Conservation (phyloP, 2,113 vertebrate species). For the Myodes glareolus region DNA sequence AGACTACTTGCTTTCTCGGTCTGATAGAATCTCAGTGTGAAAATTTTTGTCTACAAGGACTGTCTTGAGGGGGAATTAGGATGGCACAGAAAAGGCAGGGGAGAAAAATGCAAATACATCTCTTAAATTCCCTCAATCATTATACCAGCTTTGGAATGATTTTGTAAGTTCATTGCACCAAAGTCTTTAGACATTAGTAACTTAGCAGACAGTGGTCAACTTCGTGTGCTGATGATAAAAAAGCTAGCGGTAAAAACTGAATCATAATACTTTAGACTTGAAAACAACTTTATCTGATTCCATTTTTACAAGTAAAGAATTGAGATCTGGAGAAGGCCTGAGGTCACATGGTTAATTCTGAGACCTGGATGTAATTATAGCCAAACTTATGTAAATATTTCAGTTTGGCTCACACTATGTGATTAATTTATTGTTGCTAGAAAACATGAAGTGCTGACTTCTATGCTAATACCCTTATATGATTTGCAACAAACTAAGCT, state of each 20-base stretch:
- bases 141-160: constrained; percentile 38
- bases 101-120: constrained; percentile 20
- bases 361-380: constrained; percentile 47
- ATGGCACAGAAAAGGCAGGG: not conserved
- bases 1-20: constrained; percentile 47
- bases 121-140: constrained; percentile 17
- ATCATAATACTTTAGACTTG: constrained; percentile 46
- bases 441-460: constrained; percentile 39
- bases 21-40: constrained; percentile 55
- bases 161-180: constrained; percentile 43
- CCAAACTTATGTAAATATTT: constrained; percentile 49
- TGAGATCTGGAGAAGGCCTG: constrained; percentile 16
- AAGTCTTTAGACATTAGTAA: constrained; percentile 17
- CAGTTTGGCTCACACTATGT: constrained; percentile 12
- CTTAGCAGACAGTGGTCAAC: not conserved
- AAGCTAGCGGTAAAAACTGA: not conserved
- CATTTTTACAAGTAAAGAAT: constrained; percentile 30
- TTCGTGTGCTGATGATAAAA: constrained; percentile 9
- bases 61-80: not conserved
- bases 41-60: constrained; percentile 51
- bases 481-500: constrained; percentile 28
- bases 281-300: not conserved
- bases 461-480: not conserved
- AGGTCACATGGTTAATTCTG: constrained; percentile 43
- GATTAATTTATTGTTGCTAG: constrained; percentile 26